Conservation (phyloP, 2,113 vertebrate species). For the Channa argus region DNA sequence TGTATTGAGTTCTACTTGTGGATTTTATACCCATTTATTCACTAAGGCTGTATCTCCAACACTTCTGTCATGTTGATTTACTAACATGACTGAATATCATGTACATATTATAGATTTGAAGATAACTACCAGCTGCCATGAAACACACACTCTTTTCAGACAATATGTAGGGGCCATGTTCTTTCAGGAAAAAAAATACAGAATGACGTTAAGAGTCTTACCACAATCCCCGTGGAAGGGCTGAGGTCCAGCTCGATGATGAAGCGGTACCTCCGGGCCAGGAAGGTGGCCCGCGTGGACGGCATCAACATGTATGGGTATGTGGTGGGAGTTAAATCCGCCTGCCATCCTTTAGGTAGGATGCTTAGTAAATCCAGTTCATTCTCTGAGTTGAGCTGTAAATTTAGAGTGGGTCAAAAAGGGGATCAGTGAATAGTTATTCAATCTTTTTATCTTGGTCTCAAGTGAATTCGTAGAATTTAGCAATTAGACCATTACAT, state of each 20-base stretch:
- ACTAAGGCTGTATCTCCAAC: too few relatives aligned
- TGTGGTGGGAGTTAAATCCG: constrained; percentile 81
- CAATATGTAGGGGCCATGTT: not conserved
- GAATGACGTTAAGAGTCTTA: constrained; percentile 72
- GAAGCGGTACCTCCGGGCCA: constrained; percentile 96
- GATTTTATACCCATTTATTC: too few relatives aligned
- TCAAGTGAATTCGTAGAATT: too few relatives aligned
- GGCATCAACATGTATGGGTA: constrained; percentile 90
- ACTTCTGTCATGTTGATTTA: too few relatives aligned
- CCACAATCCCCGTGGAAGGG: constrained; percentile 97
- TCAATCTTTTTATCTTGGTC: too few relatives aligned
- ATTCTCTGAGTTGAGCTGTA: constrained; percentile 87
- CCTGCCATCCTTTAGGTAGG: constrained; percentile 94
- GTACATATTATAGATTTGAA: too few relatives aligned
- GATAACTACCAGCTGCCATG: too few relatives aligned
- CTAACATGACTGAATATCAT: too few relatives aligned
- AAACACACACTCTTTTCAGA: not conserved
- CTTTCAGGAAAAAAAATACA: not conserved
- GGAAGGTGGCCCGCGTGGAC: constrained; percentile 92
- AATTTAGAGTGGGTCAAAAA: not conserved
- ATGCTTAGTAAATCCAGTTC: constrained; percentile 93
- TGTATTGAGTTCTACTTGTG: too few relatives aligned
- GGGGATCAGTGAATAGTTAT: not conserved
- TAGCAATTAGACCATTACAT: too few relatives aligned
- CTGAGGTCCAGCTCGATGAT: constrained; percentile 97